Base-by-base conservation (phyloP, 2,888 invertebrate genomes). In the Argyresthia albistria region DNA sequence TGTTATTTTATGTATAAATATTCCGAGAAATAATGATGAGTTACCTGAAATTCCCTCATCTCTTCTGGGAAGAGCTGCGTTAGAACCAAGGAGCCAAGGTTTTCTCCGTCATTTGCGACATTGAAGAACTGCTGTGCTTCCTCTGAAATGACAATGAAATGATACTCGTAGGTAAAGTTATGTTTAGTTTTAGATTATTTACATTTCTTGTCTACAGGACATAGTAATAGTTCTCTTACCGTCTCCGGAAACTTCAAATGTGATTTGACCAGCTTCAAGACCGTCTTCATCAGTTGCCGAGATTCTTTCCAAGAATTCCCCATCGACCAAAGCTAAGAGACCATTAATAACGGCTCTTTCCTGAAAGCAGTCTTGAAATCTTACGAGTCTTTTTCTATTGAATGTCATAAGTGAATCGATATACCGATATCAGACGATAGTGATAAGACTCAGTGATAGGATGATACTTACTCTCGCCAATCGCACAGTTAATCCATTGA, bases 281-380 rank as follows among this genome's bases (percentile, higher is more conserved):
- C 88, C 88, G 60, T 91, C 91, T 16, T 84, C 79, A 63, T 91
- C 91, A 0, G 76, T 82, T 0, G 90, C 91, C 14, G 68, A 54
- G 39, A 91, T 75, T 7, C 78, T 65, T 9, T 70, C 68, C 37
- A 91, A 59, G 50, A 70, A 65, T 6, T 69, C 70, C 0, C 73
- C 75, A 43, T 82, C 74, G 25, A 86, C 72, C 39, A 39, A 39
- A 39, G 39, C 39, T 25, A 25, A 25, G 0, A 69, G 55, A 1
- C 73, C 71, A 55, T 75, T 76, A 0, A 64, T 64, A 9, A 69
- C 57, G 0, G 79, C 75, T 7, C 71, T 64, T 57, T 88, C 86
- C 87, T 88, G 57, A 25, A 39, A 14, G 39, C 9, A 16, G 47
- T 50, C n/a, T n/a, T 25, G 39, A 11, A 39, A 39, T 2, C 39